A percentile compares a stretch with the other conserved stretches of the same genome.
Evolutionary conservation across 2,888 invertebrate species (phyloP).

Genomic region (Drosophila borealis): DNA sequence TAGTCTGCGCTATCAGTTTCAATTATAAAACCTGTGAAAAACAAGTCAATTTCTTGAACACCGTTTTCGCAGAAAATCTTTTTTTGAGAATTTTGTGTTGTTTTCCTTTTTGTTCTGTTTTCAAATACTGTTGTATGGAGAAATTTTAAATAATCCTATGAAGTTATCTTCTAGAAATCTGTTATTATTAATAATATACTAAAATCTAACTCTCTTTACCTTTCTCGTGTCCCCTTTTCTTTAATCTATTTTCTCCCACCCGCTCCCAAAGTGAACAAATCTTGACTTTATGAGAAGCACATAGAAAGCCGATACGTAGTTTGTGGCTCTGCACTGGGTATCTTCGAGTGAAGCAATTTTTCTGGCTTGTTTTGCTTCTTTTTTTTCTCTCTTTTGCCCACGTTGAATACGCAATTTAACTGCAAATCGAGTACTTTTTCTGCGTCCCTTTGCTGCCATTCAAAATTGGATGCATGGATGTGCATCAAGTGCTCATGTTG

Average conservation of each 20-base stretch:
- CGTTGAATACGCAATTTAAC: neutral
- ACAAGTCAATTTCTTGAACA: neutral
- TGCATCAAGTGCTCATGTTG: slow-evolving; percentile 32
- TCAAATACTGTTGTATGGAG: too few species aligned
- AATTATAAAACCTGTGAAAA: neutral
- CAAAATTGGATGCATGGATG: slow-evolving; percentile 11
- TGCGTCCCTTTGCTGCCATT: slow-evolving; percentile 24
- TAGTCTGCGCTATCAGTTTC: neutral
- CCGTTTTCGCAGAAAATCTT: neutral
- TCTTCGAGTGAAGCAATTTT: neutral
- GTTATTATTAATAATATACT: too few species aligned
- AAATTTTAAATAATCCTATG: too few species aligned
- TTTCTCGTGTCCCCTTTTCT: too few species aligned
- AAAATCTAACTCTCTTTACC: too few species aligned
- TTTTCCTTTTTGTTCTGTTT: too few species aligned
- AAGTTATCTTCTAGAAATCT: too few species aligned
- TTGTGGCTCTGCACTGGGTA: neutral
- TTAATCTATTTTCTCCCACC: too few species aligned
- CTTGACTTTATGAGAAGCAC: slow-evolving; percentile 2
- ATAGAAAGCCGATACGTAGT: neutral
- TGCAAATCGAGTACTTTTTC: neutral
- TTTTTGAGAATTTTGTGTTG: too few species aligned
- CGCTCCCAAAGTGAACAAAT: neutral
- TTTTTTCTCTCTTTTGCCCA: neutral
- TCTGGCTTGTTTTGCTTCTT: neutral